phyloP scores from a whole-genome alignment of 2,113 vertebrate genomes.

The Sprattus sprattus region DNA sequence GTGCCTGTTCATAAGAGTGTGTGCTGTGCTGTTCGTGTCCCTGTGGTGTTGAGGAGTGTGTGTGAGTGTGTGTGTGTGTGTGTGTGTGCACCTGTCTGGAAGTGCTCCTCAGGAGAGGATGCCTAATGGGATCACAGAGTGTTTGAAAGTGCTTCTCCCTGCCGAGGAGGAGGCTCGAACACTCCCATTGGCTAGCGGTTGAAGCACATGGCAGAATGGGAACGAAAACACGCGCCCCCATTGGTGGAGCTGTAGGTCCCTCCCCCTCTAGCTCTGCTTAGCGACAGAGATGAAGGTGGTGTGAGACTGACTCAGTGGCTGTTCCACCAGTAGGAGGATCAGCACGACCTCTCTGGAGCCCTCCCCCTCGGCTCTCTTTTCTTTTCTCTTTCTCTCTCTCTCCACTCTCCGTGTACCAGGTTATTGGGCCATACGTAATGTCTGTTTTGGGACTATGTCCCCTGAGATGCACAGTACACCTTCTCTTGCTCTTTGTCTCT shows the following conservation, averaged over 20 bases:
- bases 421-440: not conserved
- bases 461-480: not conserved
- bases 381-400: not conserved
- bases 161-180: not conserved
- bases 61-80: slow-evolving; percentile 12
- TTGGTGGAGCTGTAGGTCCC: not conserved
- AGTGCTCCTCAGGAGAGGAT: not conserved
- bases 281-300: slow-evolving; percentile 16
- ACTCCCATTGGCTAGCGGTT: not conserved
- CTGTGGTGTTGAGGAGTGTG: slow-evolving; percentile 17
- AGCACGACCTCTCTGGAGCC: not conserved
- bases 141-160: not conserved
- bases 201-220: slow-evolving; percentile 14
- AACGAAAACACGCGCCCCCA: not conserved
- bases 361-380: not conserved
- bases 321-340: slow-evolving; percentile 3
- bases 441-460: not conserved
- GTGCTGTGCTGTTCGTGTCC: not conserved
- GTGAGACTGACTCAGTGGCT: slow-evolving; percentile 4
- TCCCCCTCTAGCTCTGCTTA: not conserved
- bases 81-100: slow-evolving; percentile 7
- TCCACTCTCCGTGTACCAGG: not conserved
- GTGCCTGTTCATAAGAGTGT: not conserved
- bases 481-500: not conserved
- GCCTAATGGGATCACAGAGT: slow-evolving; percentile 4